Percentiles rank a stretch among this genome's conserved stretches.
phyloP scores from a whole-genome alignment of 2,113 vertebrate species.

The Istiophorus platypterus region DNA sequence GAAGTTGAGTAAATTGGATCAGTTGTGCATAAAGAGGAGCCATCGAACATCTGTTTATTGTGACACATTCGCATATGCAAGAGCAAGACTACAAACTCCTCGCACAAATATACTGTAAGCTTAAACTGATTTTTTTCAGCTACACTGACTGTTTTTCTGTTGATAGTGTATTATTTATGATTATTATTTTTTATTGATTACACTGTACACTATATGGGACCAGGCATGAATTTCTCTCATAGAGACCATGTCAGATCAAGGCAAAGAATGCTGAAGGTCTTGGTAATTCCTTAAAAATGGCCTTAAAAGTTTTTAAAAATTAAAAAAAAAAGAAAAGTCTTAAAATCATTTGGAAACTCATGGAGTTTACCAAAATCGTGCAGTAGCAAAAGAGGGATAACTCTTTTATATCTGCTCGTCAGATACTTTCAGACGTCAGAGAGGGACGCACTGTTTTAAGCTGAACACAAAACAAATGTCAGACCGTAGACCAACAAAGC shows the following conservation, averaged over 20 bases:
- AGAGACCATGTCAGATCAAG: neutral
- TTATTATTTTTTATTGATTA: constrained; percentile 9
- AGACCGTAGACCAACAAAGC: neutral
- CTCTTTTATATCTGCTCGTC: neutral
- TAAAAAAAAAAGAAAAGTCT: neutral
- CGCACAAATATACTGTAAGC: constrained; percentile 7
- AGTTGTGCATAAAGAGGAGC: constrained; percentile 12
- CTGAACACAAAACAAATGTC: constrained; percentile 9
- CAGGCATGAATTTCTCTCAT: neutral
- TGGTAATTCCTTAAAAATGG: constrained; percentile 12
- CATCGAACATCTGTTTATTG: neutral
- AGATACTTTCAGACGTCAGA: neutral
- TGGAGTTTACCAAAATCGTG: neutral
- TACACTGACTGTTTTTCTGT: constrained; percentile 17
- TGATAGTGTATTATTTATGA: constrained; percentile 22
- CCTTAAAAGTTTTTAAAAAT: constrained; percentile 17
- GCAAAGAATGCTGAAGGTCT: neutral
- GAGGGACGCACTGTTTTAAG: neutral
- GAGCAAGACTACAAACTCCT: neutral
- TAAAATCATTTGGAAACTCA: constrained; percentile 3
- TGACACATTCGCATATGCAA: neutral
- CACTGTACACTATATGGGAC: constrained; percentile 41
- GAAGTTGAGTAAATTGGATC: neutral
- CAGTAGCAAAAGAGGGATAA: neutral
- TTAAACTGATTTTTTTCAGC: neutral